Base-by-base conservation (phyloP, 2,113 vertebrate genomes). In the Channa maculata region DNA sequence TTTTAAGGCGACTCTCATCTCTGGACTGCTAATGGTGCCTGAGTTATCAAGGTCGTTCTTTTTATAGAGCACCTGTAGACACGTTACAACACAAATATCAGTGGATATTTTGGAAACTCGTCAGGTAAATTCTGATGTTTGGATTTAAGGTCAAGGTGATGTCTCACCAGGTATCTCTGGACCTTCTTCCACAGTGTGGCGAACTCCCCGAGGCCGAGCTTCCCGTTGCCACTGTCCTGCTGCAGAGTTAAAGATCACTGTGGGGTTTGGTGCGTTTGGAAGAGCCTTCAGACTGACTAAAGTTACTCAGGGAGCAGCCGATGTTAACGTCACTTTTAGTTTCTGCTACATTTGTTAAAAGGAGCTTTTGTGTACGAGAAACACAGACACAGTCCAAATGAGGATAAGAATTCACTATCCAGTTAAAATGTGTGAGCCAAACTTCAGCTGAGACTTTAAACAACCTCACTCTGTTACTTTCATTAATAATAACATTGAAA, bases 111-210 rank as follows among this genome's bases (percentile, higher is more conserved):
- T 8, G 37, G 12, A 37, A 8, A 14, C 2, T 8, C 4, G 1
- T 8, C 9, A 57, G 59, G 37, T 58, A 1, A 33, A 5, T 8
- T n/a, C 15, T 61, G 5, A 50, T 9, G 1, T 46, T 24, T 57
- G 3, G 9, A 1, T 5, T 8, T 33, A 36, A 73, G 71, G 67
- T 68, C 57, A 36, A 73, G 71, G 67, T 68, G 50, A 38, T 2
- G 2, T 38, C 76, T 95, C 93, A 97, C 96, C 96, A 97, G 89
- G 67, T 96, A 97, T 34, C 91, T 96, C 82, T 88, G 92, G 48
- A 98, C 93, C 90, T 98, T 98, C 94, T 97, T 93, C 96, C 96
- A 97, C 75, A 98, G 92, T 0, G 65, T 95, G 78, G 95, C 96
- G 53, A 97, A 95, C 90, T 98, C 96, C 15, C 68, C 48, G 2